These are phyloP conservation scores for Mnemiopsis leidyi DNA, from an alignment of 37 sponge, comb jelly and placozoan genomes.

Conservation along the genomic window DNA sequence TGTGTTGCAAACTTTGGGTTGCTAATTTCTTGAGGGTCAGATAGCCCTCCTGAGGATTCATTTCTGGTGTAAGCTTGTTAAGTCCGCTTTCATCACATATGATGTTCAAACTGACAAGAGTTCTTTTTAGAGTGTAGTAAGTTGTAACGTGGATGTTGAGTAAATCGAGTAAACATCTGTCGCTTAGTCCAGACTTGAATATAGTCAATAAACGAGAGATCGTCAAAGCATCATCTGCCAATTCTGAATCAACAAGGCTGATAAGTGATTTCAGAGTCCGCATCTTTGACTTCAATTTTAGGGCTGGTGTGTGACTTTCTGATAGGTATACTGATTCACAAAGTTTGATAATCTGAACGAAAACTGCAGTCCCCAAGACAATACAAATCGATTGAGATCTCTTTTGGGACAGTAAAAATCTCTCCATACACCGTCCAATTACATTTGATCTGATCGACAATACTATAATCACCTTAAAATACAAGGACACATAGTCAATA, in stretches of 20 bases:
- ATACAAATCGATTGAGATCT: slow-evolving; percentile 31
- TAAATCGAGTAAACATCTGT: neutral
- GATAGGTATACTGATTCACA: slow-evolving; percentile 36
- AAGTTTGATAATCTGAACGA: neutral
- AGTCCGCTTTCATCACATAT: neutral
- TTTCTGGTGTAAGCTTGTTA: neutral
- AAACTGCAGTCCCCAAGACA: neutral
- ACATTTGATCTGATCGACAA: neutral
- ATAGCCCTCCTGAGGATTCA: neutral
- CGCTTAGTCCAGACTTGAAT: slow-evolving; percentile 8
- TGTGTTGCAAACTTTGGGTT: neutral
- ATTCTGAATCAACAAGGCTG: neutral
- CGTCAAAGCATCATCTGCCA: neutral
- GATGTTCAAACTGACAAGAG: neutral
- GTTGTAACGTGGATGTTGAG: neutral
- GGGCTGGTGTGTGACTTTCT: slow-evolving; percentile 19
- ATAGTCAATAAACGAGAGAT: slow-evolving; percentile 1
- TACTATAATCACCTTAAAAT: slow-evolving; percentile 13
- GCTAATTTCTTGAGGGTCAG: neutral
- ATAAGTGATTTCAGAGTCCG: neutral
- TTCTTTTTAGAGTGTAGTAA: neutral
- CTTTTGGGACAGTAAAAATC: neutral
- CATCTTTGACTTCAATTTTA: neutral
- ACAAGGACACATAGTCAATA: slow-evolving; percentile 43
- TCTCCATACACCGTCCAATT: neutral